Base-by-base conservation (phyloP, 2,113 vertebrate species). In the Drymodes brunneopygia region DNA sequence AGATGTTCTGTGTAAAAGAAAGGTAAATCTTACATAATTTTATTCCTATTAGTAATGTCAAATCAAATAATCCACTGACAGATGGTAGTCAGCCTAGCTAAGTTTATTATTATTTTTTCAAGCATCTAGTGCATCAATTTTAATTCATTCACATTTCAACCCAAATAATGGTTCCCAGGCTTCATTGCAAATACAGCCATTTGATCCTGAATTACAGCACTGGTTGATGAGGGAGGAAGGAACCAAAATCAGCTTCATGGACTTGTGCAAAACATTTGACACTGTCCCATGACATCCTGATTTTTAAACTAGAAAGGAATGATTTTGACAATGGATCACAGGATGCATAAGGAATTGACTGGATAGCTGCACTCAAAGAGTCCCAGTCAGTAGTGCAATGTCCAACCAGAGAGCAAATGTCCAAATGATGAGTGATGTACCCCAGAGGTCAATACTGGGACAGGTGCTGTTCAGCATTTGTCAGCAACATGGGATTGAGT, bases 341-440 rank as follows among this genome's bases (percentile, higher is more conserved):
- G n/a, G 10, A 17, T 21, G 10, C 10, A 25, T 54, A 40, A 57
- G 31, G 18, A 57, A 33, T 36, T 56, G 31, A 40, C 14, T 50
- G 7, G 35, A 48, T 7, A 22, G 31, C 17, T 64, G 13, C 29
- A 48, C 17, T 35, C 40, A 29, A n/a, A 24, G 12, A 25, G 16
- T 29, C 40, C 7, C 24, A 40, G 16, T 31, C 65, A 38, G 20
- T 27, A 28, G 11, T 3, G 0, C 2, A 4, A 27, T 2, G 6
- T 31, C 35, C 36, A 36, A 25, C 9, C 5, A 24, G 27, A 35
- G 27, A 51, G 14, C 18, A 44, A 31, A 42, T n/a, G 18, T 33
- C 28, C 40, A 45, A 12, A 23, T 8, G 13, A 40, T 10, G 19
- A 29, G 12, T 47, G 65, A 20, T 38, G 29, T 40, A 29, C n/a